phyloP scores from a whole-genome alignment of 2,113 vertebrate genomes.

The Engraulis encrasicolus region DNA sequence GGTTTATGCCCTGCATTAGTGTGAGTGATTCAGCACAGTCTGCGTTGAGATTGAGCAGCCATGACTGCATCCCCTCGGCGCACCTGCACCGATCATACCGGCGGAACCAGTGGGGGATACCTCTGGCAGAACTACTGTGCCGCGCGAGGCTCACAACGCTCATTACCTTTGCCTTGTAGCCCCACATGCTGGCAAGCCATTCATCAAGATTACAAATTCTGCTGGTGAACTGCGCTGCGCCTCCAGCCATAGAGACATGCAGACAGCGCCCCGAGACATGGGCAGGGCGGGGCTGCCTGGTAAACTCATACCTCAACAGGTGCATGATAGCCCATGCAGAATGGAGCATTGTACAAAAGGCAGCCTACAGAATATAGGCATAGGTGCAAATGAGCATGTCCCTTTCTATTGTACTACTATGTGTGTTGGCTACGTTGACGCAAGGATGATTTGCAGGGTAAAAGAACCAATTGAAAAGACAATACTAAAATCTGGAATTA shows the following conservation, averaged over 20 bases:
- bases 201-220: slow-evolving; percentile 80
- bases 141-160: slow-evolving; percentile 77
- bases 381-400: not conserved
- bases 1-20: slow-evolving; percentile 40
- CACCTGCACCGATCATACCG: slow-evolving; percentile 75
- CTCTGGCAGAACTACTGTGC: slow-evolving; percentile 70
- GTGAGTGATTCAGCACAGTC: slow-evolving; percentile 55
- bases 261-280: slow-evolving; percentile 53
- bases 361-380: no score
- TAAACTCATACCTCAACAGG: slow-evolving; percentile 67
- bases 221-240: slow-evolving; percentile 67
- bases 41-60: slow-evolving; percentile 60
- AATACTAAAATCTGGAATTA: no score
- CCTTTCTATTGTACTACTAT: not conserved
- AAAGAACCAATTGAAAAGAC: not conserved
- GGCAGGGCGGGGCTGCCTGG: slow-evolving; percentile 52
- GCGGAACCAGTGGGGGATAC: slow-evolving; percentile 76
- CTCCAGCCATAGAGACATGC: slow-evolving; percentile 64
- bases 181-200: slow-evolving; percentile 76
- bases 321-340: slow-evolving; percentile 25
- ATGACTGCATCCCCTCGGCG: slow-evolving; percentile 65
- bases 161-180: slow-evolving; percentile 86
- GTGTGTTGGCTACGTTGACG: slow-evolving; percentile 31
- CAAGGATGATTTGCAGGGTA: not conserved
- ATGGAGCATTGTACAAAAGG: no score